Conservation (phyloP, 1,140 invertebrate genomes). For the Drosophila burlai region DNA sequence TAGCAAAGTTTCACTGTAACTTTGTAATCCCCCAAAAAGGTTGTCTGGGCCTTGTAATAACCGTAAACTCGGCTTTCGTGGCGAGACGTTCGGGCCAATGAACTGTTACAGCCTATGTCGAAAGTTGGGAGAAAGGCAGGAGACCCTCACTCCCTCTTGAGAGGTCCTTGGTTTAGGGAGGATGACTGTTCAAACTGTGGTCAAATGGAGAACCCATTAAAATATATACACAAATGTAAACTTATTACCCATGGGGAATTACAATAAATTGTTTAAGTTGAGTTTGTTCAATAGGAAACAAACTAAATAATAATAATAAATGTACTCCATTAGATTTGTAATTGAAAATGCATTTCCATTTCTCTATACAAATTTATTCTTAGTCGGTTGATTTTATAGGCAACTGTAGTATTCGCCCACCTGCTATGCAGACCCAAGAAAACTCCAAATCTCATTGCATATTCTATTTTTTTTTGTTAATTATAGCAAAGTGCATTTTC, state of each 20-base stretch:
- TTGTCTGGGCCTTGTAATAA: constrained; percentile 41
- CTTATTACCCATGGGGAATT: background rate
- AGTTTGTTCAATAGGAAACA: background rate
- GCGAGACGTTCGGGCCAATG: constrained; percentile 58
- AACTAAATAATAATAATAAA: background rate
- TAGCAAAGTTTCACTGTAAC: constrained; percentile 2
- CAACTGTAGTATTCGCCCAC: background rate
- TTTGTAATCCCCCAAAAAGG: constrained; percentile 18
- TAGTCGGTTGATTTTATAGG: background rate
- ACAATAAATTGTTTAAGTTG: no score
- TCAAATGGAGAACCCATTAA: background rate
- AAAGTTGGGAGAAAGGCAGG: constrained; percentile 2
- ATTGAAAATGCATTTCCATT: background rate
- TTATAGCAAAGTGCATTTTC: constrained; percentile 8
- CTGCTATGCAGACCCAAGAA: background rate
- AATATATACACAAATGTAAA: background rate
- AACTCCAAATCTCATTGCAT: background rate
- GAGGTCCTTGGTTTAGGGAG: background rate
- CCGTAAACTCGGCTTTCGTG: constrained; percentile 42
- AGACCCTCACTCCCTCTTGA: background rate
- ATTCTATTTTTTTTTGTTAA: background rate
- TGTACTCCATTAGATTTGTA: background rate
- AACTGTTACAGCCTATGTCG: constrained; percentile 33
- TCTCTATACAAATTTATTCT: background rate
- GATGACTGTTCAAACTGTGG: background rate